Evolutionary conservation across 1,140 invertebrate species (phyloP).

Genomic region (Sitophilus oryzae): DNA sequence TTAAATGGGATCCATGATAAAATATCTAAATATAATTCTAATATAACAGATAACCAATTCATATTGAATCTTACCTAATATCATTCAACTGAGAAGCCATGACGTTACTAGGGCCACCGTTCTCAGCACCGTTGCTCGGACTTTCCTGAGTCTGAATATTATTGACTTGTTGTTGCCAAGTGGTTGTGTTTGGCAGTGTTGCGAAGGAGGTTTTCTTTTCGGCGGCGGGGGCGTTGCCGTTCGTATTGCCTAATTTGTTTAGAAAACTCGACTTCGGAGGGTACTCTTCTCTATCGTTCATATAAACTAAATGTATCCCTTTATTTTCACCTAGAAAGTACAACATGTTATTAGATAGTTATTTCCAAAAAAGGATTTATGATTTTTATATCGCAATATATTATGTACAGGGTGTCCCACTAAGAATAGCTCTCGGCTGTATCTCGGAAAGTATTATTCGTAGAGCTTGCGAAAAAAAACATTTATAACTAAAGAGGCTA

Average conservation of each 20-base stretch:
- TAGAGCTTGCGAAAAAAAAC: too few relatives aligned
- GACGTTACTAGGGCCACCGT: constrained; percentile 21
- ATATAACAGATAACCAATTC: neutral
- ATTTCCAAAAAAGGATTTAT: too few relatives aligned
- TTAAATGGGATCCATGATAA: neutral
- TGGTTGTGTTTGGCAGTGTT: constrained; percentile 70
- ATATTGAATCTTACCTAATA: constrained; percentile 56
- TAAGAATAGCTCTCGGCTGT: too few relatives aligned
- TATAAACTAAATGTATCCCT: constrained; percentile 59
- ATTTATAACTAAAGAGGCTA: too few relatives aligned
- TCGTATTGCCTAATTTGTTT: constrained; percentile 43
- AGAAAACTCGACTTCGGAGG: constrained; percentile 40
- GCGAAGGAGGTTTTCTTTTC: constrained; percentile 66
- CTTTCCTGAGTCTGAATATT: constrained; percentile 29
- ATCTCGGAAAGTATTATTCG: too few relatives aligned
- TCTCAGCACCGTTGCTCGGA: constrained; percentile 29
- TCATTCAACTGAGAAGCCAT: constrained; percentile 67
- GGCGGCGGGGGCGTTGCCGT: constrained; percentile 43
- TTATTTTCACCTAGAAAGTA: constrained; percentile 44
- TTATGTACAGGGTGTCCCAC: too few relatives aligned
- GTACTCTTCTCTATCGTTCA: constrained; percentile 50
- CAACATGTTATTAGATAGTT: too few relatives aligned
- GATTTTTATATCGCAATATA: too few relatives aligned
- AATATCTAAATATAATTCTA: neutral
- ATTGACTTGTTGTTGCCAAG: constrained; percentile 67